These are phyloP conservation scores for Candidula unifasciata DNA, from an alignment of 2,888 invertebrate genomes.

Conservation along the genomic window DNA sequence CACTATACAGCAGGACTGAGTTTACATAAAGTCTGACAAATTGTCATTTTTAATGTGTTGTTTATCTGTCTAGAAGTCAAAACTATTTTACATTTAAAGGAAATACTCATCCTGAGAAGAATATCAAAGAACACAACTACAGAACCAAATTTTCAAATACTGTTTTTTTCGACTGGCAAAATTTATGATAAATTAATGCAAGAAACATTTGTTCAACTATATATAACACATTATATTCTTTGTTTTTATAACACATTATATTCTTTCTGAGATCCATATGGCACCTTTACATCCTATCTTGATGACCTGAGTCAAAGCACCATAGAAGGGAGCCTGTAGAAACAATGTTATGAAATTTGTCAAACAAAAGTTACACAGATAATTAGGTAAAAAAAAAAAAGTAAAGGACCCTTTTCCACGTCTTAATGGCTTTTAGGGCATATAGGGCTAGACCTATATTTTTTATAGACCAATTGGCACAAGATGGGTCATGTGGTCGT, in stretches of 20 bases:
- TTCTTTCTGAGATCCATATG: constrained; percentile 93
- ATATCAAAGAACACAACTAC: not conserved
- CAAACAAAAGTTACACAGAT: not conserved
- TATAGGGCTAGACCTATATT: no score
- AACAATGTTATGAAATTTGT: not conserved
- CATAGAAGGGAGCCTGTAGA: constrained; percentile 89
- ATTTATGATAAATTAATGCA: not conserved
- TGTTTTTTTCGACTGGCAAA: not conserved
- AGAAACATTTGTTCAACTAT: not conserved
- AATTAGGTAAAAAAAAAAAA: not conserved
- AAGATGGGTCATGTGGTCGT: no score
- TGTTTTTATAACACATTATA: no score
- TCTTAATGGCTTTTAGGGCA: no score
- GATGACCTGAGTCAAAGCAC: constrained; percentile 88
- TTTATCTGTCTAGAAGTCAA: no score
- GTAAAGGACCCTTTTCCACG: no score
- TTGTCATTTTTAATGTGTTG: no score
- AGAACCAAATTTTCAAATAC: not conserved
- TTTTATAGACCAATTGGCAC: no score
- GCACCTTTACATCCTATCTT: constrained; percentile 95
- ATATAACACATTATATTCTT: constrained; percentile 81
- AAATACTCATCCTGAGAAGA: no score
- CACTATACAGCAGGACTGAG: no score
- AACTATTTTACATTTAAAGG: no score
- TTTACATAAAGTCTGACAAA: no score